Base-by-base conservation (phyloP, 2,113 vertebrate genomes). In the Bungarus multicinctus region DNA sequence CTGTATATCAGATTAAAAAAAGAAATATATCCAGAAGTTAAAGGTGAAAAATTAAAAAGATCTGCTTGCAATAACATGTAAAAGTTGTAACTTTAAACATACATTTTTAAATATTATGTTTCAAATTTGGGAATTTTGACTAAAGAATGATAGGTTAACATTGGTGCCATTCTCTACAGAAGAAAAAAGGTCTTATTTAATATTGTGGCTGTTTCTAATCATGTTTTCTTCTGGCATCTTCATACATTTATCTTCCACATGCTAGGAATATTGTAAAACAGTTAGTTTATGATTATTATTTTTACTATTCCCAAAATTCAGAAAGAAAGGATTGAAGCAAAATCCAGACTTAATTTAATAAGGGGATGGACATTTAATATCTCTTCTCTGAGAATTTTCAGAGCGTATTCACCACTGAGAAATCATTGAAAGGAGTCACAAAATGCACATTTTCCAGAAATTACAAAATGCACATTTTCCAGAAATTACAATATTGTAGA, bases 401-500 rank as follows among this genome's bases (percentile, higher is more conserved):
- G 93, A 92, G 18, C 92, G 88, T 91, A 27, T 93, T 93, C 95
- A 94, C 96, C 92, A 90, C 90, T 85, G 91, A 95, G 96, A 94
- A 95, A 23, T 85, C 55, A 58, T 95, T 93, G 95, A 96, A 95
- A 86, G 52, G 93, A 94, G 92, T 74, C 94, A 27, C 86, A 93
- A 94, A 95, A 94, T 5, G 4, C 92, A 90, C 10, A 2, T 93
- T 96, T 97, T 91, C 95, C 90, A 97, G 96, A 96, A 97, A 96
- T 60, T 93, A 27, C 86, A 93, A 94, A 95, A 94, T 5, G 4
- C 92, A 90, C 10, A 2, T 93, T 96, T 97, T 91, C 95, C 90
- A 97, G 96, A 96, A 97, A 96, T 60, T 93, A 89, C 11, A 91
- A 23, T 95, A 87, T 92, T 0, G n/a, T 58, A 91, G 88, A 94